Evolutionary conservation across 2,113 vertebrate genomes (phyloP).

Genomic region (Donacobius atricapilla): DNA sequence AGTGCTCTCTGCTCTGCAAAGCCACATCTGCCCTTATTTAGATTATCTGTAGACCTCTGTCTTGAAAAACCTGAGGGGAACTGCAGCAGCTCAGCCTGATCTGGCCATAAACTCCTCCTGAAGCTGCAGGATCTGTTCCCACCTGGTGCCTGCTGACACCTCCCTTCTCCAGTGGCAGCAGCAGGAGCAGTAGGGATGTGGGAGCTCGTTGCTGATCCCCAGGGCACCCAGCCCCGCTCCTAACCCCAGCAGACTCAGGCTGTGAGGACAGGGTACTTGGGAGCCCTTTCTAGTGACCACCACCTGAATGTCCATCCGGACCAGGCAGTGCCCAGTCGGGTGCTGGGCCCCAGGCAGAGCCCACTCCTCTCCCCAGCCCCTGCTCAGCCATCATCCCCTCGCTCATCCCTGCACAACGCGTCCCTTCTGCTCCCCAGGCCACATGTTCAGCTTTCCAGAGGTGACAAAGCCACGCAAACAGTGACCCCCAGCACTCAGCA

Average conservation of each 20-base stretch:
- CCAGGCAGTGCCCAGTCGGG: accelerated
- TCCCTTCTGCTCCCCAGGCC: neutral
- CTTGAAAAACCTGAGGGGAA: neutral
- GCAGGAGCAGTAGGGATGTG: accelerated
- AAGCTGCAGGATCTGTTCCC: neutral
- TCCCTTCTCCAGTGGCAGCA: neutral
- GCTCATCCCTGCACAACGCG: accelerated
- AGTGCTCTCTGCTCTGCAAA: neutral
- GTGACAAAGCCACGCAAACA: neutral
- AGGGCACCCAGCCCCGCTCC: neutral
- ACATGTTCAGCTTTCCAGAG: accelerated
- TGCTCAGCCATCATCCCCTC: neutral
- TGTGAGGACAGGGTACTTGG: neutral
- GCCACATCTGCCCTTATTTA: accelerated
- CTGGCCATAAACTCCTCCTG: neutral
- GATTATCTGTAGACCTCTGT: neutral
- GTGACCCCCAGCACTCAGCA: neutral
- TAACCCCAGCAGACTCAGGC: neutral
- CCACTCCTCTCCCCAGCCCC: neutral
- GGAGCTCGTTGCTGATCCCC: accelerated
- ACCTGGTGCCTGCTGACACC: neutral
- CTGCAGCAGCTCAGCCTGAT: neutral
- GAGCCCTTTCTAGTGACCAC: neutral
- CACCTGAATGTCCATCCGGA: no score
- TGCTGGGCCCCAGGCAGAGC: neutral